These are phyloP conservation scores for Numenius arquata DNA, from an alignment of 2,113 vertebrate genomes.

Conservation along the genomic window DNA sequence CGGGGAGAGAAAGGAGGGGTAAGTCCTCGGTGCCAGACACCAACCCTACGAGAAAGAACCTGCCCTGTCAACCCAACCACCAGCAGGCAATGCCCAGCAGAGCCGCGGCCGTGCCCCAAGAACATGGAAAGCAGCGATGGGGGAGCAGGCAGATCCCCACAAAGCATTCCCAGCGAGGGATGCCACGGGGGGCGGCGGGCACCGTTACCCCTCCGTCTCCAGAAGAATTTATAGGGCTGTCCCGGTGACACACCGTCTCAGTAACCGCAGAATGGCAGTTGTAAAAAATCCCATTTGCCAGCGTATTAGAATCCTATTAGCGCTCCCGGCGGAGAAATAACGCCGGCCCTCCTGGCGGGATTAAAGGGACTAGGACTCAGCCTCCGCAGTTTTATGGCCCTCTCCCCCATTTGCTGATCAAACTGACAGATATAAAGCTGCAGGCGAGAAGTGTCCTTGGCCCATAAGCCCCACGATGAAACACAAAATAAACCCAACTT, in stretches of 20 bases:
- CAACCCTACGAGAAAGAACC: not conserved
- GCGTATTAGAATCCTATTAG: conserved; percentile 81
- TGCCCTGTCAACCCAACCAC: not conserved
- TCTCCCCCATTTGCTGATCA: conserved; percentile 63
- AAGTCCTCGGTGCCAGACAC: not conserved
- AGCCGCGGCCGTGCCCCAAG: not conserved
- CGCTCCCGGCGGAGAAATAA: conserved; percentile 74
- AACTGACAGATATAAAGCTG: conserved; percentile 72
- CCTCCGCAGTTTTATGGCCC: conserved; percentile 63
- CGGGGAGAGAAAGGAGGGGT: fast-evolving
- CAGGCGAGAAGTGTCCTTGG: conserved; percentile 71
- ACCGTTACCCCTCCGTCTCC: not conserved
- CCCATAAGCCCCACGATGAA: conserved; percentile 59
- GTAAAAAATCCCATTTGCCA: conserved; percentile 83
- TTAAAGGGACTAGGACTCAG: conserved; percentile 67
- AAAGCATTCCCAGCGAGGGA: not conserved
- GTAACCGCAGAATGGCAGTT: conserved; percentile 76
- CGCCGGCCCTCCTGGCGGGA: conserved; percentile 67
- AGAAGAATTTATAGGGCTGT: conserved; percentile 72
- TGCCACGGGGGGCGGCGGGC: fast-evolving
- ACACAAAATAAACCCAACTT: not conserved
- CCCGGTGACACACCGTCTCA: conserved; percentile 60
- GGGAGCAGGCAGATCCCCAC: not conserved
- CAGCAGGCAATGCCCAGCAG: fast-evolving
- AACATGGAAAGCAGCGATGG: fast-evolving